Evolutionary conservation across 2,888 invertebrate species (phyloP), one percentile per base, ranked within the genome.

Genomic region (Drosophila atripex): DNA sequence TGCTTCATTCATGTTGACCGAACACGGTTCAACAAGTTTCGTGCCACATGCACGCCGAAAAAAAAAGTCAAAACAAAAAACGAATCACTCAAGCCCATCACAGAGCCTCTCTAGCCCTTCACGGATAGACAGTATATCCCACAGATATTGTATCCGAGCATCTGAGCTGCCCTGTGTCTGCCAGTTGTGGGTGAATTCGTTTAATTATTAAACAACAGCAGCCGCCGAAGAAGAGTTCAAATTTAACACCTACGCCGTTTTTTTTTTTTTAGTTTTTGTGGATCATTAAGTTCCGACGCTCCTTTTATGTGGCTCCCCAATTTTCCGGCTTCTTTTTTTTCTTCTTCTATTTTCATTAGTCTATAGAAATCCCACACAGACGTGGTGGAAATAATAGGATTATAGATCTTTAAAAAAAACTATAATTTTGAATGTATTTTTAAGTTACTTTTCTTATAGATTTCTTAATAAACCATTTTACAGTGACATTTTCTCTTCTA

Each of bases 21-120:
- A 60, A 64, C 80, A 84, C 74, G 63, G 47, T 68, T 55, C 43
- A 58, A 80, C 77, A 65, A 57, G 54, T 78, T 76, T 73, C 61
- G 54, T 73, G 73, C 66, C 50, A 66, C 58, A 71, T 66, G 71
- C 75, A 66, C 56, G 56, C 46, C 16, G 23, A 21, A 11, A 39
- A 43, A 49, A 30, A 3, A 65, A 30, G n/a, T 9, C 9, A 21
- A 51, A 16, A 12, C 16, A 21, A 51, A 30, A 12, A 30, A 30
- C 64, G 16, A 45, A 51, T 63, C 65, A 46, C 64, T 45, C 64
- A 59, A 71, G 54, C 54, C 45, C 49, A 54, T 60, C 60, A 46
- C 5, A 47, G 46, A 16, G 14, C 4, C 21, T 23, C 21, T 53
- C 52, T 23, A 59, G 53, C 53, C 55, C 65, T 52, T 52, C 25